These are phyloP conservation scores for Crocidura indochinensis DNA, from an alignment of 2,797 vertebrate species.

Conservation along the genomic window DNA sequence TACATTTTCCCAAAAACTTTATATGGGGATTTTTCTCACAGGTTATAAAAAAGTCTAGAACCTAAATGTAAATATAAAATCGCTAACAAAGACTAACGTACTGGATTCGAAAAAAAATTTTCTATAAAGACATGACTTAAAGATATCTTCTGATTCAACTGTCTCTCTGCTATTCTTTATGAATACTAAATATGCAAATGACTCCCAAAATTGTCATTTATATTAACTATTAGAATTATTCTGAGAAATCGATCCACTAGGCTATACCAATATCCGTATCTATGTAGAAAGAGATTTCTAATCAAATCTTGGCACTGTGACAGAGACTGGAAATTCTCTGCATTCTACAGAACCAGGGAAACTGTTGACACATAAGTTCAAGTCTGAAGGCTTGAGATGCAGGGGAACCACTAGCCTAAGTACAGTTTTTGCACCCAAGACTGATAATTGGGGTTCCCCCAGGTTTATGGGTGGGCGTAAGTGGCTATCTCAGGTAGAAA, in stretches of 20 bases:
- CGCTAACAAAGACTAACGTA: conserved; percentile 19
- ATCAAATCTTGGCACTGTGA: not conserved
- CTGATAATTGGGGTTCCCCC: not conserved
- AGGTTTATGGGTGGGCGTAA: not conserved
- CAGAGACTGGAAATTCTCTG: not conserved
- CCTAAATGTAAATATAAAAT: not conserved
- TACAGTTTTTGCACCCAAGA: not conserved
- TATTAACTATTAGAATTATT: not conserved
- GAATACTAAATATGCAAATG: not conserved
- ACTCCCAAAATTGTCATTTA: not conserved
- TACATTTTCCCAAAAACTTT: conserved; percentile 9
- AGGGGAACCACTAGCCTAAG: not conserved
- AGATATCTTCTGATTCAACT: not conserved
- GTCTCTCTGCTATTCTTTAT: not conserved
- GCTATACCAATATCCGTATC: not conserved
- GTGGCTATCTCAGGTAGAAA: not conserved
- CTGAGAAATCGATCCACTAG: not conserved
- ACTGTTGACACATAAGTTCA: not conserved
- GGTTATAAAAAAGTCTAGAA: not conserved
- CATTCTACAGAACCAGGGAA: not conserved
- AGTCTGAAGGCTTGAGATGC: not conserved
- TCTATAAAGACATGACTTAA: not conserved
- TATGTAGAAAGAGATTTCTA: not conserved
- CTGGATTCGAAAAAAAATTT: not conserved
- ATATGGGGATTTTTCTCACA: conserved; percentile 10